phyloP scores from a whole-genome alignment of 1,140 invertebrate species.

The Caerostris extrusa region DNA sequence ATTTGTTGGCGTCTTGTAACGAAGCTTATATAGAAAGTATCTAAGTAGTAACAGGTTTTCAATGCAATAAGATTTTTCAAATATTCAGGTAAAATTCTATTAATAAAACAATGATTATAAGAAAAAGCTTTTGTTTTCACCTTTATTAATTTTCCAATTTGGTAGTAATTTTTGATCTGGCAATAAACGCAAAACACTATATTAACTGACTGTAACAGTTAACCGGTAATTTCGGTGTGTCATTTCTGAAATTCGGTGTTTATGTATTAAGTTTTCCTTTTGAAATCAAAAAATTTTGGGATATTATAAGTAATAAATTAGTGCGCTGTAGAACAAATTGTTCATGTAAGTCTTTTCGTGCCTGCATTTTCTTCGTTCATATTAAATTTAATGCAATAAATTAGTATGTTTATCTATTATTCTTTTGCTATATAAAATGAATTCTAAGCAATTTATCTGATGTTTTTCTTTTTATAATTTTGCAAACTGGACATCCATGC shows the following conservation, averaged over 20 bases:
- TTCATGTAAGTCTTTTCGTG: not conserved
- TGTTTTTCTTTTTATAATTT: too few species aligned
- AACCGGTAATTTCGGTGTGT: constrained; percentile 62
- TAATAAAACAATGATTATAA: too few species aligned
- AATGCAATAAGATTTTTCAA: too few species aligned
- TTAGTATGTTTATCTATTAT: not conserved
- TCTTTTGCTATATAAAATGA: too few species aligned
- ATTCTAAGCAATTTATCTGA: too few species aligned
- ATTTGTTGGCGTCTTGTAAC: too few species aligned
- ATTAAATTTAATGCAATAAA: not conserved
- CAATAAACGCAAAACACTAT: not conserved
- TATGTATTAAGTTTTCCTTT: constrained; percentile 7
- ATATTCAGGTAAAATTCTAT: too few species aligned
- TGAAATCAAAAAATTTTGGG: not conserved
- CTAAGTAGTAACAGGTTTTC: too few species aligned
- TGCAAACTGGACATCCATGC: too few species aligned
- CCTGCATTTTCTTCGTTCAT: not conserved
- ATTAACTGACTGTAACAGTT: constrained; percentile 18
- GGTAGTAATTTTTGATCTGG: not conserved
- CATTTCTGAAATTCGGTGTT: constrained; percentile 22
- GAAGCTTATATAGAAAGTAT: too few species aligned
- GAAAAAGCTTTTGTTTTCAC: too few species aligned
- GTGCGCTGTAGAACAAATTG: not conserved
- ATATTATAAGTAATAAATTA: not conserved
- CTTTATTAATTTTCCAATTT: too few species aligned